A percentile compares a stretch with the other conserved stretches of the same genome.
phyloP scores from a whole-genome alignment of 2,797 vertebrate species.

The Danio tinwini region DNA sequence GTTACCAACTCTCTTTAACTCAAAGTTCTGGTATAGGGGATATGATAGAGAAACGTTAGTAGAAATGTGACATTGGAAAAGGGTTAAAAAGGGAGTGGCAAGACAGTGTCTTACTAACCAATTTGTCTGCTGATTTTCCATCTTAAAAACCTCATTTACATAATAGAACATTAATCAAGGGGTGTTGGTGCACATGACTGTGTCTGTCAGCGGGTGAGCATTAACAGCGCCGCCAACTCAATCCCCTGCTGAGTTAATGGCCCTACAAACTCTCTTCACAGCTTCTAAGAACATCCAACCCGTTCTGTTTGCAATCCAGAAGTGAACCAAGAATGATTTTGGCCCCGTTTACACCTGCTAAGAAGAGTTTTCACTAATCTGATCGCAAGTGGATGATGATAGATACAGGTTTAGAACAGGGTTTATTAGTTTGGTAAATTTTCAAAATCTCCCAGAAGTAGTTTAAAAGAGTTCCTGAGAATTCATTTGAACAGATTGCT shows the following conservation, averaged over 20 bases:
- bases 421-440: too few relatives aligned
- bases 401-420: too few relatives aligned
- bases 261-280: conserved; percentile 18
- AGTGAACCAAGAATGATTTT: not conserved
- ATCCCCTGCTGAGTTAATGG: conserved; percentile 43
- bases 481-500: too few relatives aligned
- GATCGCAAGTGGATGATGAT: too few relatives aligned
- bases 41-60: not conserved
- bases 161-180: conserved; percentile 30
- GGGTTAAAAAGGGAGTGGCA: not conserved
- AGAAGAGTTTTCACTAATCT: too few relatives aligned
- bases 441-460: too few relatives aligned
- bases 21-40: not conserved
- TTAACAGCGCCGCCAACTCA: conserved; percentile 34
- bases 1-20: too few relatives aligned
- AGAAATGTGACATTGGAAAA: conserved; percentile 1
- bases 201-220: conserved; percentile 36
- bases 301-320: conserved; percentile 7
- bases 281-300: conserved; percentile 12
- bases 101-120: not conserved
- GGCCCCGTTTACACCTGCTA: too few relatives aligned
- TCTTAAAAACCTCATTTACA: conserved; percentile 6
- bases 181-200: conserved; percentile 17
- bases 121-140: not conserved
- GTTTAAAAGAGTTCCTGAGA: too few relatives aligned